Evolutionary conservation across 1,140 invertebrate species (phyloP), one percentile per base, ranked within the genome.

Genomic region (Drosophila carrolli): DNA sequence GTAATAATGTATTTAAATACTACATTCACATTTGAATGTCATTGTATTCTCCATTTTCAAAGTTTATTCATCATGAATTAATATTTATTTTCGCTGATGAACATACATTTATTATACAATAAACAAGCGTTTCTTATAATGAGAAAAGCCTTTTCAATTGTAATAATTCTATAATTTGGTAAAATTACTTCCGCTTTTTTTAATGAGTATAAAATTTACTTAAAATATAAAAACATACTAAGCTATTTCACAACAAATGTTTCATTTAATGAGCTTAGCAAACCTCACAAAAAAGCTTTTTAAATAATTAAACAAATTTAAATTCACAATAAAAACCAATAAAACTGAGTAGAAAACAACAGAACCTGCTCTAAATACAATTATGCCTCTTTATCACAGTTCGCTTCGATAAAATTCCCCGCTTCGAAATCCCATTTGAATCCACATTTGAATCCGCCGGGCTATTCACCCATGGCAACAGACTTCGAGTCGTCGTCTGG

Each of bases 391-490:
- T 61, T 66, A 62, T 66, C 57, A 62, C 8, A 44, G 19, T 32
- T 47, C 13, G 19, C 5, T 1, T 32, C 19, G 23, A 5, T 47
- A 11, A 38, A 46, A 35, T 19, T 51, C 54, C 62, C 62, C 43
- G 43, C 32, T 14, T 66, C 44, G 32, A 67, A 70, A 14, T 56
- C 10, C 10, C 46, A 65, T 66, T 68, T 68, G 32, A 68, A 53
- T 44, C 11, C 43, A 38, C 16, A 57, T 51, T 66, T 65, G 44
- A 50, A 67, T 41, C 60, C 37, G 14, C 0, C 8, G 38, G 67
- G 35, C 29, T 70, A 50, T 71, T 71, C 44, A 71, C 67, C 67
- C 67, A 43, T 71, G 67, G 44, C 67, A 71, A 71, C 67, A 70
- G 67, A 56, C 47, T 14, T 37, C 11, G 50, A 27, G 50, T 47